phyloP scores from a whole-genome alignment of 2,113 vertebrate species.

The Daboia siamensis region DNA sequence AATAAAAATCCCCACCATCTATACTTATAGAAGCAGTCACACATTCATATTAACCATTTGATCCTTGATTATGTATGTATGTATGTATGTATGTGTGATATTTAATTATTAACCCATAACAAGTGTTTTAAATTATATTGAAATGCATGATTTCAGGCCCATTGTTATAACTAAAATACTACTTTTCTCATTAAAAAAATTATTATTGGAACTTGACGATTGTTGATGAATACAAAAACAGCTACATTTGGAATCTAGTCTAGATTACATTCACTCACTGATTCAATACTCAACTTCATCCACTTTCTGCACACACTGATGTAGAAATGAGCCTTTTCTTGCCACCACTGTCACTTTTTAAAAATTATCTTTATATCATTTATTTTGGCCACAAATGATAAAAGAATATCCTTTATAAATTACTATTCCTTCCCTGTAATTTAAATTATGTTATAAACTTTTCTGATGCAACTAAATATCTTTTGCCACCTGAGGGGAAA shows the following conservation, averaged over 20 bases:
- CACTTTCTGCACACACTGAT: background rate
- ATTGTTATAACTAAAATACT: background rate
- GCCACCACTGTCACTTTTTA: conserved; percentile 41
- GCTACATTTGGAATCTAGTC: background rate
- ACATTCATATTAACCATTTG: no score
- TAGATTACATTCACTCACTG: background rate
- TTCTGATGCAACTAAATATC: conserved; percentile 46
- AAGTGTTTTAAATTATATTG: background rate
- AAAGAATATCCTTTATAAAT: conserved; percentile 32
- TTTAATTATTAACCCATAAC: background rate
- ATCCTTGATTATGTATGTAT: no score
- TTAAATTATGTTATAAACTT: conserved; percentile 56
- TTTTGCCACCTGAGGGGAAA: conserved; percentile 51
- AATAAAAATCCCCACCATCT: background rate
- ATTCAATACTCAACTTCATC: conserved; percentile 30
- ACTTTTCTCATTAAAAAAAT: background rate
- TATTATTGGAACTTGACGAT: background rate
- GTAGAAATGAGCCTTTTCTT: conserved; percentile 53
- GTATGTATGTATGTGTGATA: background rate
- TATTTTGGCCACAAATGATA: conserved; percentile 52
- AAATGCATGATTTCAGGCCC: background rate
- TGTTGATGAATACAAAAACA: background rate
- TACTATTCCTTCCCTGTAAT: conserved; percentile 43
- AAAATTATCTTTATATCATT: conserved; percentile 59
- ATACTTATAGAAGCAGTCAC: no score